Evolutionary conservation across 2,888 invertebrate species (phyloP), one percentile per base, ranked within the genome.

Genomic region (Clitarchus hookeri): DNA sequence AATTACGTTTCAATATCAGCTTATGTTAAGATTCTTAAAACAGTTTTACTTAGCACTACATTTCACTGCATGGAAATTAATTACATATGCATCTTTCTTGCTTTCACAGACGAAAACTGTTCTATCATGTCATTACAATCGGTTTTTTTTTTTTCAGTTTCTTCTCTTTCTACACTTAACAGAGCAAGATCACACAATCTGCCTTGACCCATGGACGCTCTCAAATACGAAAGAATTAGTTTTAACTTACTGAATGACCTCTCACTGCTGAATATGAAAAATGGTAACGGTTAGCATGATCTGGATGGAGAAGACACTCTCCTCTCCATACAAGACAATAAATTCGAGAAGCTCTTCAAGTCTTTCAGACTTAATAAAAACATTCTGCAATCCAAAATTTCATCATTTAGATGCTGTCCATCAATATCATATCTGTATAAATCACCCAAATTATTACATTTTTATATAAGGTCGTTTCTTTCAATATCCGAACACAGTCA

Each of bases 201-300:
- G 78, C 78, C 78, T 12, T 78, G 78, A 23, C 78, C 11, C 78
- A 26, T 78, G n/a, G 26, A 78, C 11, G 78, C 13, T 78, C 78
- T 78, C 2, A 11, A 23, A 78, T 78, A 78, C 26, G n/a, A 78
- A 78, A 78, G 78, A 16, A 78, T 78, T 78, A 78, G 78, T 78
- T 78, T 78, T 78, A 78, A 78, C 78, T 78, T 78, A 23, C 19
- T 78, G 78, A 78, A 78, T 78, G 78, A 78, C 26, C 9, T 78
- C n/a, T 78, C 78, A 23, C 26, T 16, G n/a, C n/a, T 78, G 78
- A 11, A n/a, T 11, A 78, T 23, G 78, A 23, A 8, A 78, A n/a
- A 78, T 0, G 0, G 78, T 23, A 26, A 78, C 19, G 78, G 78
- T 78, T 78, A 78, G 78, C 78, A 78, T 78, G n/a, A 78, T 78